Evolutionary conservation across 2,113 vertebrate species (phyloP).

Genomic region (Sphyrna mokarran): DNA sequence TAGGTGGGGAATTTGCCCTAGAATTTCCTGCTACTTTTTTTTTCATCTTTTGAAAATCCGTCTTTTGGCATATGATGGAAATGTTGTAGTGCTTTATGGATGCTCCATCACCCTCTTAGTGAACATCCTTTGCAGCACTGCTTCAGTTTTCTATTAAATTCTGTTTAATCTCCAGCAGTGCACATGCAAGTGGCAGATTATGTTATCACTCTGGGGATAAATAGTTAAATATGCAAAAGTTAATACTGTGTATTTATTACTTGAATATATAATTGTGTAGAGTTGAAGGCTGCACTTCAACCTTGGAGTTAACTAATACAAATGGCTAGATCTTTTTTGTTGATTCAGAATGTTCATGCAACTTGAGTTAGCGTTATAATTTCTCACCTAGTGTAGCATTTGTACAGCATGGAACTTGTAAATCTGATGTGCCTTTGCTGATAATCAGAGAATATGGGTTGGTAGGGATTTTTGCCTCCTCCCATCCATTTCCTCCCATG

Average conservation of each 20-base stretch:
- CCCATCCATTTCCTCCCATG: too few species aligned
- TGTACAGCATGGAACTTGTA: not conserved
- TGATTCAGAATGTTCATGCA: not conserved
- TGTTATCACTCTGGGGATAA: not conserved
- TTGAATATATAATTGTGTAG: not conserved
- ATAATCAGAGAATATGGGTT: not conserved
- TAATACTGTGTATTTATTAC: not conserved
- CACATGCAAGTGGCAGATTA: too few species aligned
- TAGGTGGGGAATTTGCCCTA: too few species aligned
- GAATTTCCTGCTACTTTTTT: not conserved
- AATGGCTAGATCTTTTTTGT: not conserved
- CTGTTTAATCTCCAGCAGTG: not conserved
- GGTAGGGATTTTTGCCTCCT: not conserved
- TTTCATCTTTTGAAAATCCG: not conserved
- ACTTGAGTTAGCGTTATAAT: not conserved
- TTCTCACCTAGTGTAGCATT: not conserved
- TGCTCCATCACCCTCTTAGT: not conserved
- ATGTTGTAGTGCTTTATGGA: not conserved
- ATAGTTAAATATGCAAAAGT: not conserved
- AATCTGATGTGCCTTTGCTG: not conserved
- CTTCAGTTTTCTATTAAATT: not conserved
- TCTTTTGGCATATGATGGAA: not conserved
- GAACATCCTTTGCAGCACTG: not conserved
- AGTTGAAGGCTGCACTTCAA: not conserved
- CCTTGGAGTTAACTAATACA: not conserved